Percentiles rank a stretch among this genome's conserved stretches.
Conservation (phyloP, 2,797 vertebrate genomes). For the Muraenolepis orangiensis region DNA sequence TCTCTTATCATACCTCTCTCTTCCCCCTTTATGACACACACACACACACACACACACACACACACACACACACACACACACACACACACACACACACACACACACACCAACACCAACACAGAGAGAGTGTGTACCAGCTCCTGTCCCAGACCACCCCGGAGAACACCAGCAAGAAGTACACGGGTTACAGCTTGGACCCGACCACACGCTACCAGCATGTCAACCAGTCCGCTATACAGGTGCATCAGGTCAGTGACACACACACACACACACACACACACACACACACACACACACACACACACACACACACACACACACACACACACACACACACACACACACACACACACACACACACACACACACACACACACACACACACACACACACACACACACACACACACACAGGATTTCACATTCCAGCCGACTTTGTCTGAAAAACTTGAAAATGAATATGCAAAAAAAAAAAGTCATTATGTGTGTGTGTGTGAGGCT, state of each 20-base stretch:
- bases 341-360: slow-evolving; percentile 23
- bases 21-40: background rate
- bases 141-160: slow-evolving; percentile 92
- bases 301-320: slow-evolving; percentile 20
- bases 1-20: background rate
- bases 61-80: background rate
- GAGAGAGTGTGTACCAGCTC: slow-evolving; percentile 89
- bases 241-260: slow-evolving; percentile 77
- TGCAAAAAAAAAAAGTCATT: background rate
- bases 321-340: slow-evolving; percentile 27
- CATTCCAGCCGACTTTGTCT: background rate
- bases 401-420: background rate
- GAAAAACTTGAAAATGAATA: background rate
- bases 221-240: slow-evolving; percentile 81
- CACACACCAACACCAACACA: slow-evolving; percentile 43
- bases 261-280: slow-evolving; percentile 11
- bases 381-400: slow-evolving; percentile 28
- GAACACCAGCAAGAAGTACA: slow-evolving; percentile 86
- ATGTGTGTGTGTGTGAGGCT: background rate
- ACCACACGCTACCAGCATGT: slow-evolving; percentile 84
- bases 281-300: slow-evolving; percentile 28
- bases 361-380: slow-evolving; percentile 24
- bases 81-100: background rate
- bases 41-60: background rate
- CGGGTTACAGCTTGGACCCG: slow-evolving; percentile 84